A percentile compares a stretch with the other conserved stretches of the same genome.
Evolutionary conservation across 92 coral and sea anemone species (phyloP).

Genomic region (Actinernus sp.): DNA sequence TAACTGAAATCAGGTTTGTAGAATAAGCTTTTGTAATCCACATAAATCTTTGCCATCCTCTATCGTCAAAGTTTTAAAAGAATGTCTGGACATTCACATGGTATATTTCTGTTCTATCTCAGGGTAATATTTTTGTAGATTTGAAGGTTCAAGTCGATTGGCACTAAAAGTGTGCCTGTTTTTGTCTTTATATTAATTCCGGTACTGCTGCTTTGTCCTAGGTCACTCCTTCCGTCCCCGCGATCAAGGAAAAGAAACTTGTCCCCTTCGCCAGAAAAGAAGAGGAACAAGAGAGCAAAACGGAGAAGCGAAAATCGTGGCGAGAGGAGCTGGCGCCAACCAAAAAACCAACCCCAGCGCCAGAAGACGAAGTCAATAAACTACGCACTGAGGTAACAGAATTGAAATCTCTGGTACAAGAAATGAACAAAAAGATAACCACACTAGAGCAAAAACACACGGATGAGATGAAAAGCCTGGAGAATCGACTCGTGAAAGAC

Average conservation of each 20-base stretch:
- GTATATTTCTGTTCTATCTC: no score
- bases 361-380: conserved; percentile 59
- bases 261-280: background rate
- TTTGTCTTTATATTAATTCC: no score
- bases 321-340: background rate
- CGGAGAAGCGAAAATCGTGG: conserved; percentile 6
- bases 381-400: conserved; percentile 69
- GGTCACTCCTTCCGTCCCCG: background rate
- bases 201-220: no score
- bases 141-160: no score
- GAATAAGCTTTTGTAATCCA: no score
- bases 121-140: no score
- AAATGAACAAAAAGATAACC: conserved; percentile 46
- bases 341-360: conserved; percentile 22
- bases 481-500: conserved; percentile 59
- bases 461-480: conserved; percentile 66
- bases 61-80: no score
- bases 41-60: no score
- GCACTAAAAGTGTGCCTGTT: no score
- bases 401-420: conserved; percentile 38
- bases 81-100: no score
- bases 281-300: background rate
- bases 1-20: no score
- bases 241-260: background rate
- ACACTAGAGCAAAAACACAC: conserved; percentile 68